Evolutionary conservation across 2,888 invertebrate genomes (phyloP).

Genomic region (Pogonocherus hispidulus): DNA sequence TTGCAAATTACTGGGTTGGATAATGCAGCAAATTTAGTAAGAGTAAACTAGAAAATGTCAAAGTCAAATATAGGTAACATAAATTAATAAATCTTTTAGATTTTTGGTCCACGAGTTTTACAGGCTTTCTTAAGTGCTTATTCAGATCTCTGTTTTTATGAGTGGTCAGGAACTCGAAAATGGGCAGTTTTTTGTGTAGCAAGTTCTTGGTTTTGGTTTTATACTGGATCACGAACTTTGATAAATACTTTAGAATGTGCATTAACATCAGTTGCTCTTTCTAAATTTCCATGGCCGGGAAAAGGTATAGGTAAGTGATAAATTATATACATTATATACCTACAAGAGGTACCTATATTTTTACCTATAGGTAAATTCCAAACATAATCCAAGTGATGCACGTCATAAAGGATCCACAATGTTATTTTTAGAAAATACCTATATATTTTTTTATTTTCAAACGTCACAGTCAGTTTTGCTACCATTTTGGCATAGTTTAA

Average conservation of each 20-base stretch:
- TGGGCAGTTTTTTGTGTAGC: slow-evolving; percentile 83
- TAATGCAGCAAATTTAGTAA: slow-evolving; percentile 75
- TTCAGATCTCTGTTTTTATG: slow-evolving; percentile 82
- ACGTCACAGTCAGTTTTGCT: too few relatives aligned
- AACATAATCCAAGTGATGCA: too few relatives aligned
- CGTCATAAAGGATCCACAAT: too few relatives aligned
- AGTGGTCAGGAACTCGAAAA: slow-evolving; percentile 81
- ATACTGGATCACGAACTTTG: slow-evolving; percentile 88
- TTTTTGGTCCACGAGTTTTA: slow-evolving; percentile 81
- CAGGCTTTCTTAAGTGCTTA: slow-evolving; percentile 85
- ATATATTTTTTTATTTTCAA: too few relatives aligned
- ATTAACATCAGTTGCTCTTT: slow-evolving; percentile 85
- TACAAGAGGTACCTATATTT: too few relatives aligned
- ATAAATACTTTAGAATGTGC: slow-evolving; percentile 90
- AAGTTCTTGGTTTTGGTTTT: slow-evolving; percentile 93
- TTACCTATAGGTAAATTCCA: too few relatives aligned
- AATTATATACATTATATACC: too few relatives aligned
- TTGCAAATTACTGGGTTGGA: slow-evolving; percentile 81
- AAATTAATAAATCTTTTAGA: slow-evolving; percentile 68
- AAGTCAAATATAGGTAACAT: too few relatives aligned
- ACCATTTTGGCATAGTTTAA: too few relatives aligned
- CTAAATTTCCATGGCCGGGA: slow-evolving; percentile 78
- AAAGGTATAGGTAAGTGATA: slow-evolving; percentile 53
- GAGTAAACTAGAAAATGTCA: slow-evolving; percentile 51
- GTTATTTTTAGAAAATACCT: too few relatives aligned